phyloP scores from a whole-genome alignment of 2,888 invertebrate species.

The Himalopsyche kuldschensis region DNA sequence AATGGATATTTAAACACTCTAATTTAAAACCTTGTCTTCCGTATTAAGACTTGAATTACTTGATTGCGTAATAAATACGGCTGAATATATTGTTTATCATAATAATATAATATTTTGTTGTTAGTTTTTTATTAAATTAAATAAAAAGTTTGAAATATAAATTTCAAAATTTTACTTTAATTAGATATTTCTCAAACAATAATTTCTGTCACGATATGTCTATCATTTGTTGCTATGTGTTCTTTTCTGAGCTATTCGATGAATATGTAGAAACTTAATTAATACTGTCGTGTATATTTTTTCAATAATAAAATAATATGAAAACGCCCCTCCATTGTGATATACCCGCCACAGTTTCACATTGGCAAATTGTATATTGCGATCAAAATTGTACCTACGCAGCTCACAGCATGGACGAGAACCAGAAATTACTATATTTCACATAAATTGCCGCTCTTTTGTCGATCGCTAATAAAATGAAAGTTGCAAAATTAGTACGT shows the following conservation, averaged over 20 bases:
- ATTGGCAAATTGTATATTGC: constrained; percentile 27
- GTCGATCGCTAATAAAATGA: constrained; percentile 34
- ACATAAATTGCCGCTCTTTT: constrained; percentile 29
- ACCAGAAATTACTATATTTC: constrained; percentile 29
- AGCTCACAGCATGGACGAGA: constrained; percentile 9
- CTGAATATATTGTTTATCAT: too few relatives aligned
- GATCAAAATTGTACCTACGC: constrained; percentile 2
- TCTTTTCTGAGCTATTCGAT: not conserved
- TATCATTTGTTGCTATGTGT: too few relatives aligned
- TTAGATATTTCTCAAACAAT: too few relatives aligned
- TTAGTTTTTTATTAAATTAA: too few relatives aligned
- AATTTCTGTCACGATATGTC: too few relatives aligned
- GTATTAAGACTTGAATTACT: too few relatives aligned
- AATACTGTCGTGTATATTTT: not conserved
- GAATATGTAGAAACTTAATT: not conserved
- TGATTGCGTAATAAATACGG: too few relatives aligned
- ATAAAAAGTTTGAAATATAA: too few relatives aligned
- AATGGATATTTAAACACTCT: too few relatives aligned
- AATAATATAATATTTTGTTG: too few relatives aligned
- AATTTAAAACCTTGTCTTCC: too few relatives aligned
- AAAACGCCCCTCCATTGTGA: constrained; percentile 4
- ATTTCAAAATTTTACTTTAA: too few relatives aligned
- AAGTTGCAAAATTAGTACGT: constrained; percentile 27
- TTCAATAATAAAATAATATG: not conserved
- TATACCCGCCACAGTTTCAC: constrained; percentile 23